phyloP scores from a whole-genome alignment of 2,113 vertebrate species.

The Dryoscopus gambensis region DNA sequence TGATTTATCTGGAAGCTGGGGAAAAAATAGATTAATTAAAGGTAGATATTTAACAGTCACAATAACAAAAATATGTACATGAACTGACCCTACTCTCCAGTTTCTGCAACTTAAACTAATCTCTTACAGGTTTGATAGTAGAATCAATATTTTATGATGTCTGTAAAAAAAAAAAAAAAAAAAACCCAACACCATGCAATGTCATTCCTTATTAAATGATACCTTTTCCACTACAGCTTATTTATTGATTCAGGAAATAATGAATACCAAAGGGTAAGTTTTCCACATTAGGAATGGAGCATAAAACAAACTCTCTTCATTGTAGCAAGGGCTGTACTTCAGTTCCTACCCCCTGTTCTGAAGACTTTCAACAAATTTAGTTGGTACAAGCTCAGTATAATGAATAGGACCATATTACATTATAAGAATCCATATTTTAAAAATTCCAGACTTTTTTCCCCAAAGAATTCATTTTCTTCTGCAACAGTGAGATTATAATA shows the following conservation, averaged over 20 bases:
- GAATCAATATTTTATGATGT: constrained; percentile 41
- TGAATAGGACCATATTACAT: neutral
- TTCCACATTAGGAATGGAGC: neutral
- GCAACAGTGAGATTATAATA: neutral
- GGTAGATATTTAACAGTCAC: constrained; percentile 60
- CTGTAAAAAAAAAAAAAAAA: neutral
- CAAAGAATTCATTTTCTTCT: neutral
- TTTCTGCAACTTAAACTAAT: constrained; percentile 39
- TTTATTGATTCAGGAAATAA: constrained; percentile 37
- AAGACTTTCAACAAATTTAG: neutral
- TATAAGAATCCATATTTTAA: neutral
- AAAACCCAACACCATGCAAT: too few species aligned
- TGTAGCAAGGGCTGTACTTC: neutral
- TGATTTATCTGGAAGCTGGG: constrained; percentile 69
- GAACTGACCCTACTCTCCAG: constrained; percentile 19
- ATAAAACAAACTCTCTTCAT: neutral
- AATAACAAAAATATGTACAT: neutral
- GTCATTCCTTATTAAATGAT: constrained; percentile 45
- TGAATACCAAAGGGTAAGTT: neutral
- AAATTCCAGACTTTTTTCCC: neutral
- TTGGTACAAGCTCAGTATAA: neutral
- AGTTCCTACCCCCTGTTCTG: neutral
- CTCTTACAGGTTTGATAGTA: constrained; percentile 17
- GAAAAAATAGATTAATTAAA: constrained; percentile 61
- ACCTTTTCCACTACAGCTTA: constrained; percentile 43